Base-by-base conservation (phyloP, 2,888 invertebrate species). In the Eristalinus sepulchralis region DNA sequence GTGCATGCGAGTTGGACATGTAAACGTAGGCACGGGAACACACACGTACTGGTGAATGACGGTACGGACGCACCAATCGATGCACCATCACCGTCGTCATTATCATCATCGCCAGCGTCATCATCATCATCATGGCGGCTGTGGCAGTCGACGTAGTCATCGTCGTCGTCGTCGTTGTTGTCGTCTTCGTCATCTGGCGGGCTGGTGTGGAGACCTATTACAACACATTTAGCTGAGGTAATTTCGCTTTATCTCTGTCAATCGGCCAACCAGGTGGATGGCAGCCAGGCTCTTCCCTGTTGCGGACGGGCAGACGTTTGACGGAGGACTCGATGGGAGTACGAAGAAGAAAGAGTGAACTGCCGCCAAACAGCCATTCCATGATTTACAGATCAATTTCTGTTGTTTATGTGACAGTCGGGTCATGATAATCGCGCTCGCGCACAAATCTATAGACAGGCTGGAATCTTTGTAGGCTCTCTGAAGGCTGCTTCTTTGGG, bases 381-480 rank as follows among this genome's bases (percentile, higher is more conserved):
- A 86, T 89, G 89, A 89, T 89, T 89, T 89, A 89, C 88, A 88
- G 89, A 89, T 89, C 89, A 89, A 89, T 89, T 89, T 88, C 80
- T 83, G 88, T 89, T 84, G 89, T 89, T 89, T 89, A 89, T 89
- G 88, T 89, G 89, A 88, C 89, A 89, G 89, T 88, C 77, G 62
- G 88, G 88, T 88, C 89, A 89, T 88, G 89, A 87, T 88, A 88
- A 88, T 85, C 88, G 88, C 79, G 75, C 75, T 81, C 77, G 73
- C 73, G 78, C 86, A 83, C 83, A 86, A 78, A 82, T 78, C 78
- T 75, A 83, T 86, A 83, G 68, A 47, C 55, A 72, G 39, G 57
- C 72, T 63, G 70, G 64, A 73, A 73, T 85, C 72, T 53, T 64
- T 63, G n/a, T 47, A 60, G 60, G 73, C 70, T 67, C 70, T 62